Conservation (phyloP, 1,140 invertebrate species). For the Battus philenor region DNA sequence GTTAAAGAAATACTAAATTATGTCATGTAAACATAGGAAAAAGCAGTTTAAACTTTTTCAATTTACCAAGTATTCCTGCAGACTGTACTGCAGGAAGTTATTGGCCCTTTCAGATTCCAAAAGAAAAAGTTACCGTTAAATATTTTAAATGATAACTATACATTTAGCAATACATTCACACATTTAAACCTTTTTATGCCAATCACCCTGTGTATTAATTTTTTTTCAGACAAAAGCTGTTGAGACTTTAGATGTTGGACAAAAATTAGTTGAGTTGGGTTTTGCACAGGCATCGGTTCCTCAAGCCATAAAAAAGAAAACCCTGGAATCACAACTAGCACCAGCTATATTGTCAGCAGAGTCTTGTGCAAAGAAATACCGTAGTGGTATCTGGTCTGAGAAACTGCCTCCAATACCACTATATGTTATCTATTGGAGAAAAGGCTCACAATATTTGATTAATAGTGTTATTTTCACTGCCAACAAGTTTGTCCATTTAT, state of each 20-base stretch:
- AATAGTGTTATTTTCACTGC: constrained; percentile 34
- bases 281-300: constrained; percentile 61
- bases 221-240: constrained; percentile 52
- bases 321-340: constrained; percentile 58
- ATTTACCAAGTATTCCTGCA: too few species aligned
- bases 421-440: constrained; percentile 58
- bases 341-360: constrained; percentile 55
- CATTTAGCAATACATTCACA: too few species aligned
- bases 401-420: constrained; percentile 49
- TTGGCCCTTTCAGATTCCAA: too few species aligned
- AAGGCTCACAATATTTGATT: constrained; percentile 37
- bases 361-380: constrained; percentile 44
- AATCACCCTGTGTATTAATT: too few species aligned
- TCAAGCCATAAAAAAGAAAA: constrained; percentile 47
- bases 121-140: too few species aligned
- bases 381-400: constrained; percentile 64
- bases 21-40: too few species aligned
- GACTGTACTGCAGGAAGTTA: too few species aligned
- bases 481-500: constrained; percentile 40
- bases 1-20: too few species aligned
- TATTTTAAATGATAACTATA: too few species aligned
- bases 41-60: too few species aligned
- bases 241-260: constrained; percentile 59
- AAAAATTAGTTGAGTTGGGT: constrained; percentile 63
- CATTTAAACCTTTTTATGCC: too few species aligned